phyloP scores from a whole-genome alignment of 1,140 invertebrate species.

The Conus ventricosus region DNA sequence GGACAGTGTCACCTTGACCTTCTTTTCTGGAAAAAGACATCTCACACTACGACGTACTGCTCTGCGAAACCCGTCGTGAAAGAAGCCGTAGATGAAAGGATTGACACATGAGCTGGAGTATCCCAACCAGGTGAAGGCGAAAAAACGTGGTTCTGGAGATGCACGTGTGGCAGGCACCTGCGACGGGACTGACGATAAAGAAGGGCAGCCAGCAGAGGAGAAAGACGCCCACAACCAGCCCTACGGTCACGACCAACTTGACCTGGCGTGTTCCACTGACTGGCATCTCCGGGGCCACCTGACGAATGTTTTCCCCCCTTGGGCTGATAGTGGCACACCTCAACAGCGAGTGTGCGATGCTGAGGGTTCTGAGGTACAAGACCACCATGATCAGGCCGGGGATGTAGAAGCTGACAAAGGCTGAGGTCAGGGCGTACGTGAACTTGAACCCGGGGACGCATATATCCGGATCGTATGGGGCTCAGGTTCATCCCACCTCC shows the following conservation, averaged over 20 bases:
- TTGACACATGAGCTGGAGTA: slow-evolving; percentile 97
- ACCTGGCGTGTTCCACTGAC: slow-evolving; percentile 83
- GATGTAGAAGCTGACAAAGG: slow-evolving; percentile 83
- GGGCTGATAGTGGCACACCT: slow-evolving; percentile 60
- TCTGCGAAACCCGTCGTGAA: slow-evolving; percentile 91
- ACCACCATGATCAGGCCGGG: slow-evolving; percentile 98
- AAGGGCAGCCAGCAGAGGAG: slow-evolving; percentile 99
- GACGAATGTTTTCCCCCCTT: slow-evolving; percentile 88
- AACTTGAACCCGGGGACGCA: too few species aligned
- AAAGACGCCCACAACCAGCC: slow-evolving; percentile 98
- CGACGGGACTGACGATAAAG: slow-evolving; percentile 83
- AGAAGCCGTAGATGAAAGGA: slow-evolving; percentile 97
- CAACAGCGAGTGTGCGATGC: slow-evolving; percentile 80
- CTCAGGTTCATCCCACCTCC: slow-evolving; percentile 79
- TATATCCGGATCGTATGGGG: neutral
- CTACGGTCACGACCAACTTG: slow-evolving; percentile 83
- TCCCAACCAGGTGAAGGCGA: slow-evolving; percentile 86
- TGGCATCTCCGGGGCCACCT: slow-evolving; percentile 86
- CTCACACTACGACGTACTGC: too few species aligned
- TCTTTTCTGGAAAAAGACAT: too few species aligned
- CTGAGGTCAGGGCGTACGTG: too few species aligned
- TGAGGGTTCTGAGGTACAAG: slow-evolving; percentile 96
- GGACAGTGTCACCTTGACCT: slow-evolving; percentile 46
- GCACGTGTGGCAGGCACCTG: slow-evolving; percentile 75
- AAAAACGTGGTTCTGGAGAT: slow-evolving; percentile 31